These are phyloP conservation scores for Drosophila merina DNA, from an alignment of 2,888 invertebrate genomes.

Conservation along the genomic window DNA sequence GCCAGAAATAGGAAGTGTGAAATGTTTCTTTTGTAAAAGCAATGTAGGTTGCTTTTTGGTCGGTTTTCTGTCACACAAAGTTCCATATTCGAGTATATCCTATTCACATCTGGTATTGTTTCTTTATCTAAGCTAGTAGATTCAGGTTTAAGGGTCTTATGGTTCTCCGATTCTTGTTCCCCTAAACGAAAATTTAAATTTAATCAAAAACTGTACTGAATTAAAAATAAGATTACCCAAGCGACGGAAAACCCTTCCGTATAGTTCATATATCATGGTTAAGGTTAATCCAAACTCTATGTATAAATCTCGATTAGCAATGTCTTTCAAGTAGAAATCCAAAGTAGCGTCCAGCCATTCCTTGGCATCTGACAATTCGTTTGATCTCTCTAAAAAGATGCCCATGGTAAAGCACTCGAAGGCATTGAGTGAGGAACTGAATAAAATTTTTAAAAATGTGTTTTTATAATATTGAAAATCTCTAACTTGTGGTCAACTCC, in stretches of 20 bases:
- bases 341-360: neutral
- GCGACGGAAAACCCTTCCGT: neutral
- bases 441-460: neutral
- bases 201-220: neutral
- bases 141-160: neutral
- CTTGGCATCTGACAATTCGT: neutral
- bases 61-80: neutral
- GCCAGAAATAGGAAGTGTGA: neutral
- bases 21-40: neutral
- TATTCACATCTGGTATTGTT: neutral
- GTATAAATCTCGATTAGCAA: neutral
- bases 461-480: neutral
- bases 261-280: neutral
- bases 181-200: neutral
- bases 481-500: neutral
- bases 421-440: neutral
- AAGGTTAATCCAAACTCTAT: too few species aligned
- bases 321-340: neutral
- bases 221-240: neutral
- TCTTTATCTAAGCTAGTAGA: neutral
- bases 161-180: neutral
- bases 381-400: neutral
- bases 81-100: neutral
- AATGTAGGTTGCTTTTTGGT: neutral
- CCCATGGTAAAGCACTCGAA: conserved; percentile 1